Conservation (phyloP, 2,888 invertebrate species). For the Monoplex corrugatus region DNA sequence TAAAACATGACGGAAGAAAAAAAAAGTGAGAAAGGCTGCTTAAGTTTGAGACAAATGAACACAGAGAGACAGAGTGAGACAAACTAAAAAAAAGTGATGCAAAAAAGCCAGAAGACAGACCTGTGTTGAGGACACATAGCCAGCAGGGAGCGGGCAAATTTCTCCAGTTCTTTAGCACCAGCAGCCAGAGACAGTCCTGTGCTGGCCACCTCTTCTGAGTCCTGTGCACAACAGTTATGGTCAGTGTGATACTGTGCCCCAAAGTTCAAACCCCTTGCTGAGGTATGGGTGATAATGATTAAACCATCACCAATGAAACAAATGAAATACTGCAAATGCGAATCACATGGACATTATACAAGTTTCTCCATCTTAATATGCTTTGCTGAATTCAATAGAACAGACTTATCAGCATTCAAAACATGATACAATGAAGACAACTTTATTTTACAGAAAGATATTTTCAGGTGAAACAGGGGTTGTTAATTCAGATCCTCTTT, state of each 20-base stretch:
- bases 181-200: slow-evolving; percentile 49
- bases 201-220: slow-evolving; percentile 51
- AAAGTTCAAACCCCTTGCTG: too few species aligned
- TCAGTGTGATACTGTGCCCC: background rate
- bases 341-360: too few species aligned
- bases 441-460: too few species aligned
- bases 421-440: too few species aligned
- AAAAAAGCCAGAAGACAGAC: slow-evolving; percentile 16
- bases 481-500: too few species aligned
- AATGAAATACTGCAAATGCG: too few species aligned
- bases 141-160: slow-evolving; percentile 49
- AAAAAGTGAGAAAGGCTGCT: background rate
- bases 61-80: background rate
- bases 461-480: too few species aligned
- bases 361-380: too few species aligned
- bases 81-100: background rate
- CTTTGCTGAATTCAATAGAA: too few species aligned
- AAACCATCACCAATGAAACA: background rate
- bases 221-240: slow-evolving; percentile 35
- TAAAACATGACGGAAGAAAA: background rate
- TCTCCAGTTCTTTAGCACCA: slow-evolving; percentile 49
- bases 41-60: background rate
- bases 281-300: too few species aligned
- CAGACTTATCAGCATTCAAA: too few species aligned
- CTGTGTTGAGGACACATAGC: slow-evolving; percentile 44